These are phyloP conservation scores for Parambassis ranga DNA, from an alignment of 2,797 vertebrate species.

Conservation along the genomic window DNA sequence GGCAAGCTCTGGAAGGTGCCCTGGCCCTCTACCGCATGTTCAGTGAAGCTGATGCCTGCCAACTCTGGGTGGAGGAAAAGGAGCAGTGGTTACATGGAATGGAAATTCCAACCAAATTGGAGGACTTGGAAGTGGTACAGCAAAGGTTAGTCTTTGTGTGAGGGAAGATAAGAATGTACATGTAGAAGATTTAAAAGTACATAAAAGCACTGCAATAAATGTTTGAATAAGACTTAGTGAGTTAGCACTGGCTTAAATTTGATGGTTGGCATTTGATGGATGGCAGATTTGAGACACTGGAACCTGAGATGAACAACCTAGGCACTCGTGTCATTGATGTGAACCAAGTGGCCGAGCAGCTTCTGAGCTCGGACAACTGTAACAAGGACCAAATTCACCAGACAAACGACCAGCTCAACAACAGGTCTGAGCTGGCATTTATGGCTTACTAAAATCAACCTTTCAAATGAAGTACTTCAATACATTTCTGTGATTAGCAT, in stretches of 20 bases:
- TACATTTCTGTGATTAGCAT: neutral
- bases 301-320: slow-evolving; percentile 93
- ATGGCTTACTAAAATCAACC: neutral
- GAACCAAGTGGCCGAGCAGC: slow-evolving; percentile 85
- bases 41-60: slow-evolving; percentile 92
- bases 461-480: neutral
- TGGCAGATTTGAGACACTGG: slow-evolving; percentile 92
- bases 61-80: slow-evolving; percentile 93
- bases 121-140: slow-evolving; percentile 96
- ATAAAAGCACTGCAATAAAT: too few relatives aligned
- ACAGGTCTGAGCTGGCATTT: slow-evolving; percentile 78
- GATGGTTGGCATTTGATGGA: too few relatives aligned
- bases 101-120: slow-evolving; percentile 89
- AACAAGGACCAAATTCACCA: slow-evolving; percentile 87
- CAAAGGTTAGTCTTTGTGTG: slow-evolving; percentile 82
- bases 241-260: slow-evolving; percentile 6
- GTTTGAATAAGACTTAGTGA: neutral
- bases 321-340: slow-evolving; percentile 85
- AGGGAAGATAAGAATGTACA: neutral
- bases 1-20: slow-evolving; percentile 86
- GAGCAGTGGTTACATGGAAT: slow-evolving; percentile 92
- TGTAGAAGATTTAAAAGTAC: neutral
- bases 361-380: slow-evolving; percentile 84
- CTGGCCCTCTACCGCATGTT: slow-evolving; percentile 91
- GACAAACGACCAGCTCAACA: slow-evolving; percentile 88